Evolutionary conservation across 2,888 invertebrate species (phyloP), one percentile per base, ranked within the genome.

Genomic region (Agonopterix heracliana): DNA sequence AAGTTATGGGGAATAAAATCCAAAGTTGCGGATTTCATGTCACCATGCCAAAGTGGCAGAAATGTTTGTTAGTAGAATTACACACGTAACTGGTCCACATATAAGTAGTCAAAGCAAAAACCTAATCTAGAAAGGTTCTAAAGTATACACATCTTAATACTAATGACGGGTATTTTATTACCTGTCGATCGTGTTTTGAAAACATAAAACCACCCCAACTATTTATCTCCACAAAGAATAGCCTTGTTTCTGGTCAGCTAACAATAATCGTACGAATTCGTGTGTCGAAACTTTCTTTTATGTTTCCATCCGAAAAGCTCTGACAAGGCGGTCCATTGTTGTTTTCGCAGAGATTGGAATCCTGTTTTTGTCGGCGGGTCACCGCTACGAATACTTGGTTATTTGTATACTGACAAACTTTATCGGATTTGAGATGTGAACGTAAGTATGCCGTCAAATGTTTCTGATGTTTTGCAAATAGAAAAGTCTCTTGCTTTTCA

Each of bases 201-300:
- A 41, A 8, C 26, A 26, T 26, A 26, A 26, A 26, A 26, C 26
- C 26, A 26, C 26, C 26, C 26, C 26, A 26, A 26, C 26, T 26
- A 26, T 26, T 26, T 26, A 26, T 26, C 5, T 26, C 26, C 3
- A n/a, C 38, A 58, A 60, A 60, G 56, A 58, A 54, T 51, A 54
- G 58, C 56, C 58, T 60, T 58, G 55, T 53, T 51, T 59, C 66
- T 26, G 38, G 38, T 38, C 38, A 65, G 60, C 59, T 63, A 63
- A 57, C 64, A 72, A 70, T 71, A 72, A 70, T 71, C 68, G 64
- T 54, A 53, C 55, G 65, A 59, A 64, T 68, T 63, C 60, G 59
- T 61, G 59, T 60, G 63, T 56, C 56, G 64, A 68, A 66, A 67
- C 71, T 65, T 71, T 62, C 68, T 71, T 72, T 74, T 71, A 69